Base-by-base conservation (phyloP, 1,140 invertebrate species). In the Zaprionus vittiger region DNA sequence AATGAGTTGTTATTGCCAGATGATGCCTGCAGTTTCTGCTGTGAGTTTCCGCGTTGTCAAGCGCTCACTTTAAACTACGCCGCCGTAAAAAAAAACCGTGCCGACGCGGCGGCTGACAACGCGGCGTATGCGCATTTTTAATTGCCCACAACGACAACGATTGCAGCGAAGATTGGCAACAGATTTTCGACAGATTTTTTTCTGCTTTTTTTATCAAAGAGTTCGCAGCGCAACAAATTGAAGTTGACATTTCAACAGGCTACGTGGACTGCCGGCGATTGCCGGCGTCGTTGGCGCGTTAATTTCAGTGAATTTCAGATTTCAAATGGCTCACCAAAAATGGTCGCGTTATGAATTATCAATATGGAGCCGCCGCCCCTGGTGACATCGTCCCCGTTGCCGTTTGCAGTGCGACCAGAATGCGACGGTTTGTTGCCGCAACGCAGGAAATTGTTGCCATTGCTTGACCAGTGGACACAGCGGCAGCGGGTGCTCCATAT, bases 71-170 rank as follows among this genome's bases (percentile, higher is more conserved):
- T 89, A 57, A 85, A 75, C 52, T 81, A 55, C 61, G 76, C 81
- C 84, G 84, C 67, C 62, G 59, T n/a, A 38, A 62, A 68, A 63
- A 60, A 64, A 34, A 31, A 31, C 2, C 31, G 9, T 11, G 28
- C 22, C 57, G 60, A 49, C 62, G 57, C 72, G 68, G 57, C 72
- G 68, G 57, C 72, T 73, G 73, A 77, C 83, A 81, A 90, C 79
- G 73, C 79, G 81, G 77, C 85, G 85, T 90, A 90, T 90, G 85
- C 86, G 85, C 85, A 90, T 90, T 90, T 91, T 90, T 90, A 90
- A 90, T 90, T 90, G 85, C 85, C 70, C 15, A 26, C 52, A 56
- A 72, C 83, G 82, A 73, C 86, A 82, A 81, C 81, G 24, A 57
- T 81, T 84, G 84, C 84, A 78, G 77, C 84, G 79, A 90, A 79